phyloP scores from a whole-genome alignment of 1,140 invertebrate species.

The Plutomurus gul region DNA sequence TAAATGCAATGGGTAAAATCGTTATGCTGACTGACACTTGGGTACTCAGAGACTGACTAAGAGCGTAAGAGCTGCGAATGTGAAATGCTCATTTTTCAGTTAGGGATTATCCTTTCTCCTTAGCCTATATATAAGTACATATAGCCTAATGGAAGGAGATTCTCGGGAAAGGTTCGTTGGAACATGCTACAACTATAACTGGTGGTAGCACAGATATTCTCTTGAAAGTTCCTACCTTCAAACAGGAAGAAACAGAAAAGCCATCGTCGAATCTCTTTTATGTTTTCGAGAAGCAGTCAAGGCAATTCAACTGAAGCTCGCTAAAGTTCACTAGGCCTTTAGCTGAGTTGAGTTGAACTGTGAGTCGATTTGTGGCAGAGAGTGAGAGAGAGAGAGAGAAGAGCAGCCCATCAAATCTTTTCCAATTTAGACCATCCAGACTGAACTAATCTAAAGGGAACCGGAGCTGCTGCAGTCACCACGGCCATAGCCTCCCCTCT shows the following conservation, averaged over 20 bases:
- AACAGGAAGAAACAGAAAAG: neutral
- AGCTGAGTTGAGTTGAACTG: neutral
- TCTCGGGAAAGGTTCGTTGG: no score
- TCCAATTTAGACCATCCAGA: conserved; percentile 28
- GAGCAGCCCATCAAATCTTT: conserved; percentile 33
- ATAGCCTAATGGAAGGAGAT: neutral
- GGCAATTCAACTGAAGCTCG: conserved; percentile 7
- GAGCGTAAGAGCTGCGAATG: neutral
- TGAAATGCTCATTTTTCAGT: conserved; percentile 13
- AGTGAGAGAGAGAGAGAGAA: neutral
- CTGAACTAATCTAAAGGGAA: neutral
- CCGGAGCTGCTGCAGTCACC: neutral
- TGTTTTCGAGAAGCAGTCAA: conserved; percentile 3
- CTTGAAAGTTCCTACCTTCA: neutral
- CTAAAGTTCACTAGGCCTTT: conserved; percentile 20
- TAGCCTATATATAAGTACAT: conserved; percentile 20
- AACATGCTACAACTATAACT: no score
- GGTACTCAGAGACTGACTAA: no score
- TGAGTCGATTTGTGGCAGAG: conserved; percentile 1
- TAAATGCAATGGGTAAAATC: no score
- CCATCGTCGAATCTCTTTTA: conserved; percentile 11
- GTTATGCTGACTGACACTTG: neutral
- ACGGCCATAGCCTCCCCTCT: neutral
- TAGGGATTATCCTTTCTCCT: conserved; percentile 10
- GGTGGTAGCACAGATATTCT: neutral